These are phyloP conservation scores for Montipora cactus DNA, from an alignment of 64 coral and sea anemone species.

Conservation along the genomic window DNA sequence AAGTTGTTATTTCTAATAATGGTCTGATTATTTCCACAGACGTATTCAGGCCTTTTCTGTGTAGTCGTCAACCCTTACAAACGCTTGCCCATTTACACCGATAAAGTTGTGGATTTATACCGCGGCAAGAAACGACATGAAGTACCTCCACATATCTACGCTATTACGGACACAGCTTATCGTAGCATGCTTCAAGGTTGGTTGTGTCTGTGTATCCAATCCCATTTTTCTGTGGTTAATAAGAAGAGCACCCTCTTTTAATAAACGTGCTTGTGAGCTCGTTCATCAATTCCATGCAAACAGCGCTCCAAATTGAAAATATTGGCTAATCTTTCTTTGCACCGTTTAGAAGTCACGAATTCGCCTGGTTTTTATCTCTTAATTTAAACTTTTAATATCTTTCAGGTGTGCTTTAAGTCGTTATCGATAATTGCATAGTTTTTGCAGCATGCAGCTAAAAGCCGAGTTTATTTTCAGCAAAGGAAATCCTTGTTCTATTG, in stretches of 20 bases:
- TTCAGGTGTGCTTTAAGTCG: no score
- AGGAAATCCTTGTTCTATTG: no score
- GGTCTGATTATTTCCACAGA: conserved; percentile 62
- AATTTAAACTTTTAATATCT: no score
- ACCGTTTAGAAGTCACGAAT: no score
- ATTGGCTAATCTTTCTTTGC: conserved; percentile 12
- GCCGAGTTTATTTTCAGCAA: no score
- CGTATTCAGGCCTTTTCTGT: conserved; percentile 98
- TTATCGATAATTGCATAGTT: no score
- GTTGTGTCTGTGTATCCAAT: background rate
- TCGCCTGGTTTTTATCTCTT: background rate
- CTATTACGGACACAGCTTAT: conserved; percentile 98
- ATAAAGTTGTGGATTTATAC: conserved; percentile 98
- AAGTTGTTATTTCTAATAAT: background rate
- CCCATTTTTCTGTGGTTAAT: background rate
- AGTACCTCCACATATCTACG: conserved; percentile 99
- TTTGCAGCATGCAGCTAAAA: no score
- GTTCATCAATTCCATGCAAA: conserved; percentile 36
- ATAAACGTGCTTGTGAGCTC: background rate
- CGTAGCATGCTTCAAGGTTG: conserved; percentile 99
- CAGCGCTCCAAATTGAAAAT: conserved; percentile 23
- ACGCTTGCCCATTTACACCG: conserved; percentile 97
- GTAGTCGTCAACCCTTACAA: conserved; percentile 99
- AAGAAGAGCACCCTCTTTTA: background rate
- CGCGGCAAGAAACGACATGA: conserved; percentile 97